These are phyloP conservation scores for Eumacrocentrus americanus DNA, from an alignment of 2,888 invertebrate species.

Conservation along the genomic window DNA sequence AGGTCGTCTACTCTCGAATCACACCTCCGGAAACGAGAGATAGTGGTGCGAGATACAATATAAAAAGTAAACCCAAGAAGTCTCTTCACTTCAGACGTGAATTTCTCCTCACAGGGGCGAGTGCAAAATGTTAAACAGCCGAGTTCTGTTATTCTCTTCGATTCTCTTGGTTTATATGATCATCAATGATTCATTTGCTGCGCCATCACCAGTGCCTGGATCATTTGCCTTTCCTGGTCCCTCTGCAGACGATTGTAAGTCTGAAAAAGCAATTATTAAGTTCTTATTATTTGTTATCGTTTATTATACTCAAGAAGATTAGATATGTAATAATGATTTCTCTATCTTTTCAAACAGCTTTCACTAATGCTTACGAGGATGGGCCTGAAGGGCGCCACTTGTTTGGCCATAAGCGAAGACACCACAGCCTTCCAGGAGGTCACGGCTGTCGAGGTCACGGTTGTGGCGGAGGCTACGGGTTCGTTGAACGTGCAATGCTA, in stretches of 20 bases:
- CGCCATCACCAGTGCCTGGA: constrained; percentile 13
- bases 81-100: constrained; percentile 9
- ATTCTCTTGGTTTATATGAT: neutral
- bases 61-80: neutral
- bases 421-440: constrained; percentile 28
- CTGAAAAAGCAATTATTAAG: too few species aligned
- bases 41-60: neutral
- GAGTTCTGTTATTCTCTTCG: neutral
- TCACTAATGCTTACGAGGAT: constrained; percentile 33
- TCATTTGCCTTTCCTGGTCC: constrained; percentile 23
- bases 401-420: constrained; percentile 31
- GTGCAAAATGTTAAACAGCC: constrained; percentile 1
- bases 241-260: constrained; percentile 1
- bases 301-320: too few species aligned
- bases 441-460: constrained; percentile 36
- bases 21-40: neutral
- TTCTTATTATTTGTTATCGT: too few species aligned
- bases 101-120: neutral
- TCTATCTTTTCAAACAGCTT: constrained; percentile 10
- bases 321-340: neutral
- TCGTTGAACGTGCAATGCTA: constrained; percentile 28
- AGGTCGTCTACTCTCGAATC: constrained; percentile 43
- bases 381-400: constrained; percentile 33
- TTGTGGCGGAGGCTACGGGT: constrained; percentile 35
- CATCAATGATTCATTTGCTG: neutral